phyloP scores from a whole-genome alignment of 2,888 invertebrate genomes.

The Scaptomyza polygonia region DNA sequence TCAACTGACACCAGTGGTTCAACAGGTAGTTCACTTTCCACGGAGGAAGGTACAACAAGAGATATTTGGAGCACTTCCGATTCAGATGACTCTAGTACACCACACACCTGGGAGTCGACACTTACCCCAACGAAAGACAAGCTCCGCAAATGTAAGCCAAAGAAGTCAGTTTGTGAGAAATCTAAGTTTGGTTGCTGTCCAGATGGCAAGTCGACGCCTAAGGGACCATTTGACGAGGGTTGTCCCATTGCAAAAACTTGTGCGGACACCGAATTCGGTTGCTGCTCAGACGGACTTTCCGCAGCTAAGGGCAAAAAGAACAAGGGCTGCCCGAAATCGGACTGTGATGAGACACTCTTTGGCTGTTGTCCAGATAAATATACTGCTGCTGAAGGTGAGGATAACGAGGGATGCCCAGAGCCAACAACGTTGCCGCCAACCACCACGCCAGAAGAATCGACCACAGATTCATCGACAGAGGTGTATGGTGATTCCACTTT shows the following conservation, averaged over 20 bases:
- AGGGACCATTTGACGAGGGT: constrained; percentile 92
- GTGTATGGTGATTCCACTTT: constrained; percentile 50
- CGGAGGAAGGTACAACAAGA: constrained; percentile 71
- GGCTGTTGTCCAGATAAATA: constrained; percentile 94
- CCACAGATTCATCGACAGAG: constrained; percentile 49
- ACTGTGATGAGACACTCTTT: constrained; percentile 91
- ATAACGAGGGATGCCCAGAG: constrained; percentile 91
- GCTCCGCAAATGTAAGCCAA: constrained; percentile 87
- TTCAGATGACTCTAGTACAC: constrained; percentile 85
- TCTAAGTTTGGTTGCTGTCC: constrained; percentile 93
- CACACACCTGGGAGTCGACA: constrained; percentile 85
- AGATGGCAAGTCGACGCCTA: constrained; percentile 90
- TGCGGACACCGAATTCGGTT: constrained; percentile 90
- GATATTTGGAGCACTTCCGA: constrained; percentile 83
- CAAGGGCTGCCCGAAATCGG: constrained; percentile 90
- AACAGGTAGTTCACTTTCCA: constrained; percentile 62
- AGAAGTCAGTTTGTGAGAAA: constrained; percentile 86
- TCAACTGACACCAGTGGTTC: constrained; percentile 61
- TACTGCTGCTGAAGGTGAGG: constrained; percentile 91
- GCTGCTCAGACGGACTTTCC: constrained; percentile 93
- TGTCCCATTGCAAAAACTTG: constrained; percentile 91
- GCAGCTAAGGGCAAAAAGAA: constrained; percentile 89
- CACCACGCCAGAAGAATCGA: constrained; percentile 62
- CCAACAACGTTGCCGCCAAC: constrained; percentile 85
- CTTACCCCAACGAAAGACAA: constrained; percentile 85